Evolutionary conservation across 2,113 vertebrate genomes (phyloP).

Genomic region (Rousettus leschenaultii): DNA sequence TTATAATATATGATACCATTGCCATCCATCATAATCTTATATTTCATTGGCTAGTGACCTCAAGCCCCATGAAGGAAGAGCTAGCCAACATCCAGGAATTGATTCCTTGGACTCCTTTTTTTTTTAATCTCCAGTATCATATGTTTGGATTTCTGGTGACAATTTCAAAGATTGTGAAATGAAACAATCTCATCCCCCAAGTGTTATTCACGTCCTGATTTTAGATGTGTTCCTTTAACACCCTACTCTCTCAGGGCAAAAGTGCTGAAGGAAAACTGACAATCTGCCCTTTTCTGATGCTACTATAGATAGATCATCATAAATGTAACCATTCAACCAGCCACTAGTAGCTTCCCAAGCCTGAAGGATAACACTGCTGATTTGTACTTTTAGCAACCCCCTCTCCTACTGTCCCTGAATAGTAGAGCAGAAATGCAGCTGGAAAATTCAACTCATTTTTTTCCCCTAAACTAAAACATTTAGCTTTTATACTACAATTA

Average conservation of each 20-base stretch:
- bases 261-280: neutral
- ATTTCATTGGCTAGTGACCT: slow-evolving; percentile 67
- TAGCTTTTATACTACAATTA: neutral
- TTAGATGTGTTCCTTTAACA: neutral
- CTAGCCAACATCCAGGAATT: slow-evolving; percentile 30
- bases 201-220: neutral
- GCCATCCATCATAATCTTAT: slow-evolving; percentile 65
- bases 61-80: neutral
- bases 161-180: slow-evolving; percentile 50
- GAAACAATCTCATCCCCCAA: neutral
- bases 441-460: neutral
- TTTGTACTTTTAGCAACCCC: neutral
- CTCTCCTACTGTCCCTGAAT: neutral
- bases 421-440: neutral
- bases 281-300: neutral
- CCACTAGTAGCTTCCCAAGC: neutral
- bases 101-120: slow-evolving; percentile 29
- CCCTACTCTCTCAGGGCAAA: neutral
- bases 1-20: slow-evolving; percentile 68
- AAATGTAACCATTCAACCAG: neutral
- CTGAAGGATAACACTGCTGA: neutral
- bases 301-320: neutral
- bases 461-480: neutral
- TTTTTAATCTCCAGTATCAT: neutral
- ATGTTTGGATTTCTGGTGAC: slow-evolving; percentile 50